Conservation (phyloP, 2,113 vertebrate genomes). For the Hystrix cristata region DNA sequence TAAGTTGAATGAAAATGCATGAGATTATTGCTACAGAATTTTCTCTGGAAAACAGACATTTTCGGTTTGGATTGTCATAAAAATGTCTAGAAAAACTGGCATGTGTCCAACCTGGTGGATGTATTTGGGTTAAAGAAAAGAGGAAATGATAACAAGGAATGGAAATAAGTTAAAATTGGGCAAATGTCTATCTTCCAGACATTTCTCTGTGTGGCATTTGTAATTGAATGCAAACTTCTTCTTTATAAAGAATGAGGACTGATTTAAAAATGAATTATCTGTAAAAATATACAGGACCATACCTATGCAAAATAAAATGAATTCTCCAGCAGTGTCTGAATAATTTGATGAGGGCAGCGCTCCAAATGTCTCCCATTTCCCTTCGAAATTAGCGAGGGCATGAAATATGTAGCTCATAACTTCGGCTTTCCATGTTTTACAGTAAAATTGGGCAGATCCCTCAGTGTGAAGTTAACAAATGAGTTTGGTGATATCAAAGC, state of each 20-base stretch:
- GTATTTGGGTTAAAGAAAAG: slow-evolving; percentile 42
- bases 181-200: neutral
- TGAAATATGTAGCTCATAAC: neutral
- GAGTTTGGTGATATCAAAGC: neutral
- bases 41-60: slow-evolving; percentile 70
- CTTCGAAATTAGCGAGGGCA: neutral
- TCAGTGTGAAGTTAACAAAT: neutral
- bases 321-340: neutral
- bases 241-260: slow-evolving; percentile 5
- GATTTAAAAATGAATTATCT: slow-evolving; percentile 60
- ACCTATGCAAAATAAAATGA: slow-evolving; percentile 47
- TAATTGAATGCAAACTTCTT: slow-evolving; percentile 46
- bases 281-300: slow-evolving; percentile 18
- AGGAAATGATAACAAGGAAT: slow-evolving; percentile 59
- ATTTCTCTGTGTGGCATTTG: slow-evolving; percentile 52
- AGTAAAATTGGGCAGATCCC: neutral
- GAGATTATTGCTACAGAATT: slow-evolving; percentile 36
- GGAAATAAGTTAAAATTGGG: slow-evolving; percentile 64
- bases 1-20: slow-evolving; percentile 79
- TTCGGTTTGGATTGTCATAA: slow-evolving; percentile 14
- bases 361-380: neutral
- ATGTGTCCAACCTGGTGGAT: slow-evolving; percentile 6
- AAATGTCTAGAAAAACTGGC: slow-evolving; percentile 53
- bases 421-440: neutral
- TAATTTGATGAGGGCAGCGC: neutral